Evolutionary conservation across 2,113 vertebrate genomes (phyloP), one percentile per base, ranked within the genome.

Genomic region (Empidonax alnorum): DNA sequence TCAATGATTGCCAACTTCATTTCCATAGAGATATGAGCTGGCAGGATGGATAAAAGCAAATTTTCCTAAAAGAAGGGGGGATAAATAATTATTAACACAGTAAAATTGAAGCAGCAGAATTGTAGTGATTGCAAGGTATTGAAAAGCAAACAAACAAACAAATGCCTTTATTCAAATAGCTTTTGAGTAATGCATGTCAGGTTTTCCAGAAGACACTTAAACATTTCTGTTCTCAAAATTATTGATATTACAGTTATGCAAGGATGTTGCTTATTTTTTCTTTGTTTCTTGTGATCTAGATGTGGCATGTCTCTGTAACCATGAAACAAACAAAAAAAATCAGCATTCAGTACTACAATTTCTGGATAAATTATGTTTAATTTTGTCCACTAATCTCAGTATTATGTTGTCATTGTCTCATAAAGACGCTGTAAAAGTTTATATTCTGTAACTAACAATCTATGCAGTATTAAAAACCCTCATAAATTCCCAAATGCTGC

Each of bases 1-100:
- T 99, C 99, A 73, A 99, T 99, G 97, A 99, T 99, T 68, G 99
- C 98, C 90, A 99, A 94, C 96, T 99, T 99, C 99, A 99, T 99
- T 98, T 99, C 99, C 99, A 99, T 99, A 88, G 99, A 99, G 84
- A 99, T 99, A 94, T 99, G 99, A 53, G 99, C 99, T 0, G 99
- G 99, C 59, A 99, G 97, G 87, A 99, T 99, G 3, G 99, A 99
- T 87, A 99, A 98, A 93, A 99, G 97, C 92, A 99, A 98, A 95
- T 98, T 99, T 97, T 99, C 99, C 99, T 98, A 79, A 77, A 88
- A 80, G 35, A 19, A 33, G 10, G 30, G 17, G 14, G 9, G 19
- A 1, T 4, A 15, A 14, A 53, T 91, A 89, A 90, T 56, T 75
- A 52, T 61, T 84, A 77, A 46, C 16, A 50, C 27, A 19, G 22